These are phyloP conservation scores for Therioaphis trifolii DNA, from an alignment of 2,888 invertebrate genomes.

Conservation along the genomic window DNA sequence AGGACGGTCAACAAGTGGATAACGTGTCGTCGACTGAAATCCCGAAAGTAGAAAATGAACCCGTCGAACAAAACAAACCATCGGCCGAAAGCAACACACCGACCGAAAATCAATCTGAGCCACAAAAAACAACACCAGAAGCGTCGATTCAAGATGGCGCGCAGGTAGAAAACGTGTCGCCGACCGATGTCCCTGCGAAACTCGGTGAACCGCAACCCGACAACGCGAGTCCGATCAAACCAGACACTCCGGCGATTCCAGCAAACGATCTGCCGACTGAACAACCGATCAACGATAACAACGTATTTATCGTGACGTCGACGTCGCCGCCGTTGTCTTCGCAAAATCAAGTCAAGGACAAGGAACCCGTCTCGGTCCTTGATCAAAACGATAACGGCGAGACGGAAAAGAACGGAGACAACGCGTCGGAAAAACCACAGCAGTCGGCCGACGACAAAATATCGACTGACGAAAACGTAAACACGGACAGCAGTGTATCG, in stretches of 20 bases:
- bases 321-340: conserved; percentile 18
- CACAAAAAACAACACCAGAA: background rate
- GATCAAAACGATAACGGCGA: background rate
- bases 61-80: background rate
- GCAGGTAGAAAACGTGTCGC: background rate
- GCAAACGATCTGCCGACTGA: conserved; percentile 36
- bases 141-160: background rate
- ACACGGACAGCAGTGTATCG: background rate
- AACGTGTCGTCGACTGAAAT: conserved; percentile 17
- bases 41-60: background rate
- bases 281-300: conserved; percentile 25
- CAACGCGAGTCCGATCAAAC: background rate
- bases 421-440: background rate
- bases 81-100: background rate
- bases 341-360: conserved; percentile 48
- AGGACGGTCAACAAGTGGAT: background rate
- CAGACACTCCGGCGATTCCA: background rate
- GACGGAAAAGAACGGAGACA: conserved; percentile 12
- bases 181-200: conserved; percentile 17
- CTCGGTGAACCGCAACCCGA: background rate
- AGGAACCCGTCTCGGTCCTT: background rate
- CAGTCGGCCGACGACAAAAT: conserved; percentile 4
- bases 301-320: conserved; percentile 33
- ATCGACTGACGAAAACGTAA: background rate
- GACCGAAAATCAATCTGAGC: background rate